phyloP scores from a whole-genome alignment of 1,140 invertebrate genomes.

The Ectropis grisescens region DNA sequence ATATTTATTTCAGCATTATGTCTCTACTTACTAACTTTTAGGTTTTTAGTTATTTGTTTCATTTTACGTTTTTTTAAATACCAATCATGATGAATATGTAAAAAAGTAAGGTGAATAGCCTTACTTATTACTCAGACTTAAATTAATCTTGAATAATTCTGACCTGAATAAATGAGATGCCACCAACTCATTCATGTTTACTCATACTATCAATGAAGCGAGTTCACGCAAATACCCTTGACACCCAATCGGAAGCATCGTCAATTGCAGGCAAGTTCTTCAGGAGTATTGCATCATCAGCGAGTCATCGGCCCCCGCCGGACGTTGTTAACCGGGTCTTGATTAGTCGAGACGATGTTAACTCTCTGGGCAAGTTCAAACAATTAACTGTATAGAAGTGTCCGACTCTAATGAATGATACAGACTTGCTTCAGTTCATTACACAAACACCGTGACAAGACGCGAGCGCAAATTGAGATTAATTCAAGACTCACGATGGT shows the following conservation, averaged over 20 bases:
- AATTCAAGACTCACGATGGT: slow-evolving; percentile 54
- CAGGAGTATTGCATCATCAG: slow-evolving; percentile 61
- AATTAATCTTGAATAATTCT: too few relatives aligned
- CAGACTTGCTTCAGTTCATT: slow-evolving; percentile 61
- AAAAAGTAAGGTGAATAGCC: too few relatives aligned
- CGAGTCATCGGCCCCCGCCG: slow-evolving; percentile 58
- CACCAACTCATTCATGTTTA: too few relatives aligned
- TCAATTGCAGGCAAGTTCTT: slow-evolving; percentile 44
- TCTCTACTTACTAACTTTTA: too few relatives aligned
- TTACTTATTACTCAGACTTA: too few relatives aligned
- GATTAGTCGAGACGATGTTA: slow-evolving; percentile 64
- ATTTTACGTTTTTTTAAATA: too few relatives aligned
- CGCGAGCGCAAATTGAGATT: slow-evolving; percentile 62
- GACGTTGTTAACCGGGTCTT: slow-evolving; percentile 64
- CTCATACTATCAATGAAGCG: too few relatives aligned
- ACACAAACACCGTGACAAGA: slow-evolving; percentile 62
- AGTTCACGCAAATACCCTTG: too few relatives aligned
- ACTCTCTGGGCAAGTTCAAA: slow-evolving; percentile 62
- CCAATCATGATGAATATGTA: too few relatives aligned
- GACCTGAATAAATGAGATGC: too few relatives aligned
- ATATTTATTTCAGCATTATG: too few relatives aligned
- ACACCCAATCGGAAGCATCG: slow-evolving; percentile 59
- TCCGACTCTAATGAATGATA: slow-evolving; percentile 67
- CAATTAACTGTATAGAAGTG: slow-evolving; percentile 68
- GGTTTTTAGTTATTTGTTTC: too few relatives aligned